phyloP scores from a whole-genome alignment of 92 coral and sea anemone genomes.

The Paramuricea clavata region DNA sequence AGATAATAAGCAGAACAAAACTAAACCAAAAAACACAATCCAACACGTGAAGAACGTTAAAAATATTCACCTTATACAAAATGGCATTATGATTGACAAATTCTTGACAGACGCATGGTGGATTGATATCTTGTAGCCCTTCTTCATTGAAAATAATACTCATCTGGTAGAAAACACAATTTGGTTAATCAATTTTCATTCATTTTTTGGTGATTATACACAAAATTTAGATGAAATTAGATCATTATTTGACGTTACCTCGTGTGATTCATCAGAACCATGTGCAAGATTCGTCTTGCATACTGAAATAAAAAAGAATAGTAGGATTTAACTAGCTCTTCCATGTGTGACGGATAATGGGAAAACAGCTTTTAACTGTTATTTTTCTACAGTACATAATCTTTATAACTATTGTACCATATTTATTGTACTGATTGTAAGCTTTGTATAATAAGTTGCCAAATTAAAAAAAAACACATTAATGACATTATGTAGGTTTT shows the following conservation, averaged over 20 bases:
- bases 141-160: slow-evolving; percentile 86
- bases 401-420: too few species aligned
- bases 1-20: too few species aligned
- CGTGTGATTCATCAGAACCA: slow-evolving; percentile 92
- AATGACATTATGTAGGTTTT: too few species aligned
- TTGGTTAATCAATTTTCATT: too few species aligned
- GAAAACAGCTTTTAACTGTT: not conserved
- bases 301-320: slow-evolving; percentile 63
- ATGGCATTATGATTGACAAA: slow-evolving; percentile 96
- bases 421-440: too few species aligned
- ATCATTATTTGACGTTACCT: slow-evolving; percentile 63
- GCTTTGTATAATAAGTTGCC: too few species aligned
- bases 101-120: slow-evolving; percentile 98
- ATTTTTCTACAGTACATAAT: too few species aligned
- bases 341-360: not conserved
- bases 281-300: slow-evolving; percentile 97
- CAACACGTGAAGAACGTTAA: too few species aligned
- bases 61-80: slow-evolving; percentile 79
- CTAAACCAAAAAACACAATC: too few species aligned
- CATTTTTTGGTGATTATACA: too few species aligned
- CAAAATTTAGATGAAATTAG: too few species aligned
- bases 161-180: slow-evolving; percentile 72
- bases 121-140: slow-evolving; percentile 79
- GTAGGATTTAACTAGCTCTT: not conserved
- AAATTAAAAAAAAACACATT: too few species aligned